Evolutionary conservation across 1,140 invertebrate genomes (phyloP).

Genomic region (Penaeus chinensis): DNA sequence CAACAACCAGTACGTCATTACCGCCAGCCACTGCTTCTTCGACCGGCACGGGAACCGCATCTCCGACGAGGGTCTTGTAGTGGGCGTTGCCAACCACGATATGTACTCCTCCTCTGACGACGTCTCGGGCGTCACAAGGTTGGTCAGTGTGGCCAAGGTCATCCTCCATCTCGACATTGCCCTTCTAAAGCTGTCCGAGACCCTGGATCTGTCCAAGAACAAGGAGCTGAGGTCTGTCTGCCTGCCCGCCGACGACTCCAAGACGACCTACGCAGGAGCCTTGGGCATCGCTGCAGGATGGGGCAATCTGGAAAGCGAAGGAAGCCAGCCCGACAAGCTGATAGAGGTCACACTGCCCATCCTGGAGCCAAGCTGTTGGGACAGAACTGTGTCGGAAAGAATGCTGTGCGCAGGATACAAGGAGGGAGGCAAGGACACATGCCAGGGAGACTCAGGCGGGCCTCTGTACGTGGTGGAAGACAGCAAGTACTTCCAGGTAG

Average conservation of each 20-base stretch:
- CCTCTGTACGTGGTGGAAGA: slow-evolving; percentile 49
- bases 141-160: too few species aligned
- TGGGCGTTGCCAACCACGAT: too few species aligned
- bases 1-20: slow-evolving; percentile 26
- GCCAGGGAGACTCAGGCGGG: slow-evolving; percentile 71
- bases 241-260: slow-evolving; percentile 34
- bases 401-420: slow-evolving; percentile 39
- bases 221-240: slow-evolving; percentile 46
- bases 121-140: slow-evolving; percentile 23
- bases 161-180: slow-evolving; percentile 60
- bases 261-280: slow-evolving; percentile 16
- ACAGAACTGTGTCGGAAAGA: background rate
- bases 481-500: slow-evolving; percentile 65
- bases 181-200: slow-evolving; percentile 59
- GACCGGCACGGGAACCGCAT: too few species aligned
- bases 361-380: background rate
- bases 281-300: slow-evolving; percentile 61
- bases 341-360: slow-evolving; percentile 68
- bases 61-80: too few species aligned
- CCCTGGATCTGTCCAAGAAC: slow-evolving; percentile 31
- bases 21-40: slow-evolving; percentile 44
- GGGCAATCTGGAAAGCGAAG: slow-evolving; percentile 55
- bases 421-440: slow-evolving; percentile 69
- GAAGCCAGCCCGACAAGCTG: slow-evolving; percentile 64
- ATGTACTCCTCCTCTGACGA: too few species aligned